Evolutionary conservation across 30 jellyfish, hydroid and myxozoan species (phyloP).

Genomic region (Cassiopea andromeda): DNA sequence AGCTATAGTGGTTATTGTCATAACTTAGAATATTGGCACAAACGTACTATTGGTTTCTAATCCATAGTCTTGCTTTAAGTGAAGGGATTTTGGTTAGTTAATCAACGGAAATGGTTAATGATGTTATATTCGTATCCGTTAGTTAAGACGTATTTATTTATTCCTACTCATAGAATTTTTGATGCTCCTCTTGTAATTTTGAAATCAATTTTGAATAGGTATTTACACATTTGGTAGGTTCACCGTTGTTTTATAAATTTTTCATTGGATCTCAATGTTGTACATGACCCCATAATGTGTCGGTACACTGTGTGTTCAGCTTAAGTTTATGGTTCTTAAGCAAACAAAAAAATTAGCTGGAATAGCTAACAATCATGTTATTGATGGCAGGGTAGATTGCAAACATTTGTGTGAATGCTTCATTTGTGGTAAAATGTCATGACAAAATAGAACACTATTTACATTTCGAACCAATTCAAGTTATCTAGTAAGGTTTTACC

Average conservation of each 20-base stretch:
- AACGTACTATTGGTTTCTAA: too few relatives aligned
- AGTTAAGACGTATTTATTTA: too few relatives aligned
- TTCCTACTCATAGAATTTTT: not conserved
- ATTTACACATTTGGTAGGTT: not conserved
- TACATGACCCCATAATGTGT: not conserved
- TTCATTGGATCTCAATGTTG: not conserved
- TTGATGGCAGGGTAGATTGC: not conserved
- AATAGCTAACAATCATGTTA: not conserved
- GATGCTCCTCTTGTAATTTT: not conserved
- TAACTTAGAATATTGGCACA: too few relatives aligned
- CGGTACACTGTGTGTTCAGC: conserved; percentile 10
- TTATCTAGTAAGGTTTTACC: too few relatives aligned
- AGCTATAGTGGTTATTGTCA: too few relatives aligned
- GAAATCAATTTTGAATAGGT: not conserved
- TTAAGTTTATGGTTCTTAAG: conserved; percentile 28
- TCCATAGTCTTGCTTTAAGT: too few relatives aligned
- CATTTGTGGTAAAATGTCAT: not conserved
- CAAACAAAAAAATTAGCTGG: conserved; percentile 6
- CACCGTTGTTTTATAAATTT: not conserved
- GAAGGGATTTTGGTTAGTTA: too few relatives aligned
- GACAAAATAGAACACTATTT: too few relatives aligned
- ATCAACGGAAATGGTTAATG: too few relatives aligned
- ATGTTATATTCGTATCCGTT: too few relatives aligned
- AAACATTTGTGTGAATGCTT: not conserved
- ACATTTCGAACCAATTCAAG: too few relatives aligned